These are phyloP conservation scores for Pluvialis apricaria DNA, from an alignment of 2,113 vertebrate genomes.

Conservation along the genomic window DNA sequence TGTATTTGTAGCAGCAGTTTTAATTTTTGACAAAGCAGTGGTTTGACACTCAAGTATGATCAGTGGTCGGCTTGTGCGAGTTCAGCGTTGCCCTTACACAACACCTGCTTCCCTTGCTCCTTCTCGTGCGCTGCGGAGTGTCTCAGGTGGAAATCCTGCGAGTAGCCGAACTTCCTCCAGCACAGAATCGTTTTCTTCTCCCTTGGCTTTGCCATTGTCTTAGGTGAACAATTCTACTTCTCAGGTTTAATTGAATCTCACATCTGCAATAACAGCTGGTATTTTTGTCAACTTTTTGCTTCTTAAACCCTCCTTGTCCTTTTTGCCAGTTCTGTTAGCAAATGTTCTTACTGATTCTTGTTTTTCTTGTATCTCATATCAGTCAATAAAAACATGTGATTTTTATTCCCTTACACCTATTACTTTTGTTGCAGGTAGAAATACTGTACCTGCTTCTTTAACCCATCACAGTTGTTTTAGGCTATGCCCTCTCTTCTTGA, in stretches of 20 bases:
- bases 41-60: neutral
- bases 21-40: neutral
- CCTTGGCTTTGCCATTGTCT: neutral
- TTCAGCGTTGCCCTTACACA: neutral
- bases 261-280: neutral
- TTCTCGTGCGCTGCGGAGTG: neutral
- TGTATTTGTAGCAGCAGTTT: neutral
- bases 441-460: neutral
- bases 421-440: neutral
- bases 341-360: neutral
- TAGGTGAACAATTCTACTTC: neutral
- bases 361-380: neutral
- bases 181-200: neutral
- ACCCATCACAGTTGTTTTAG: neutral
- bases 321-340: neutral
- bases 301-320: neutral
- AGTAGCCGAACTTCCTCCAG: neutral
- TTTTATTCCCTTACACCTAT: neutral
- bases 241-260: neutral
- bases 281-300: neutral
- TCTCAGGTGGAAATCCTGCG: conserved; percentile 18
- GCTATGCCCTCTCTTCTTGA: neutral
- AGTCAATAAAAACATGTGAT: neutral
- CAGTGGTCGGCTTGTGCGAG: neutral
- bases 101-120: neutral